phyloP scores from a whole-genome alignment of 2,113 vertebrate species.

The Malurus cyaneus region DNA sequence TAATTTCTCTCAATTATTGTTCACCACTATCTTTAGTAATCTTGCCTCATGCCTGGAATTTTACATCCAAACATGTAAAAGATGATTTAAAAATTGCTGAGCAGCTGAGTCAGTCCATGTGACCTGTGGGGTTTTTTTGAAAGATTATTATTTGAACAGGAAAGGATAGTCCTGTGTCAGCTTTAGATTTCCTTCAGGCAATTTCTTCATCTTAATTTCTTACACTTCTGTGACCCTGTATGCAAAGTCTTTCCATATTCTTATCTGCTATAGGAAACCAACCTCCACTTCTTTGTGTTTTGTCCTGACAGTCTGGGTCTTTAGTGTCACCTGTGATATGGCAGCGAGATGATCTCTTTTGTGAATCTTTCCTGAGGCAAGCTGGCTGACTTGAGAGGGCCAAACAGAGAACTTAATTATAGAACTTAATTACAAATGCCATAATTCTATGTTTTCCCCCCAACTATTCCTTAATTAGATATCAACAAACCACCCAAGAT shows the following conservation, averaged over 20 bases:
- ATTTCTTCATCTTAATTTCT: background rate
- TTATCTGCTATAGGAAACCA: background rate
- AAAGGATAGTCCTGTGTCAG: background rate
- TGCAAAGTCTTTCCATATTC: background rate
- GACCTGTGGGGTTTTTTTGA: background rate
- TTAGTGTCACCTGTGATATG: background rate
- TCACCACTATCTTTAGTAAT: background rate
- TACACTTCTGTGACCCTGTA: background rate
- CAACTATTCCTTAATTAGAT: background rate
- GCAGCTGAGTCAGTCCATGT: background rate
- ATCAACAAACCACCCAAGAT: background rate
- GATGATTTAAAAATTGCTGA: background rate
- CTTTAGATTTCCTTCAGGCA: background rate
- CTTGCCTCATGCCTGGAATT: background rate
- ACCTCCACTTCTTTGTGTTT: background rate
- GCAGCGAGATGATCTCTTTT: fast-evolving
- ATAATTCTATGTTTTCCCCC: background rate
- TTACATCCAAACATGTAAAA: background rate
- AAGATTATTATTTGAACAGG: background rate
- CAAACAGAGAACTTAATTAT: background rate
- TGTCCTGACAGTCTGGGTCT: background rate
- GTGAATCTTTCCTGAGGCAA: background rate
- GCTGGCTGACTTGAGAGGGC: background rate
- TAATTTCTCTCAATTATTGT: background rate
- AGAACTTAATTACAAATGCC: background rate